These are phyloP conservation scores for Drosophila repletoides DNA, from an alignment of 1,140 invertebrate genomes.

Conservation along the genomic window DNA sequence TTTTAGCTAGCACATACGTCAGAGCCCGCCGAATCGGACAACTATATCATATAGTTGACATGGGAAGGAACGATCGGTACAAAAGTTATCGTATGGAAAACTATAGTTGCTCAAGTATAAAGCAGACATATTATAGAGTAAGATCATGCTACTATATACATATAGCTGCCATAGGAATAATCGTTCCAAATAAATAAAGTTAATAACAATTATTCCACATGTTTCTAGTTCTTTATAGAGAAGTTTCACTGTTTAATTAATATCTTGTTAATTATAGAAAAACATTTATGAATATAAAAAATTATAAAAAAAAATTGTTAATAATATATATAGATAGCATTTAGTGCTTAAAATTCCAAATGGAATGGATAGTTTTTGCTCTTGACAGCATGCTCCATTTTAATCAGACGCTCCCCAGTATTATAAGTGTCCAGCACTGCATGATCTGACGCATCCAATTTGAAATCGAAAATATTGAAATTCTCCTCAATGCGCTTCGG, in stretches of 20 bases:
- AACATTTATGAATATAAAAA: background rate
- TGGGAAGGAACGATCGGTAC: too few species aligned
- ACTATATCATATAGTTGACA: too few species aligned
- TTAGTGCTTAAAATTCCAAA: conserved; percentile 82
- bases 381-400: conserved; percentile 80
- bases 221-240: too few species aligned
- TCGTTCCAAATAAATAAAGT: too few species aligned
- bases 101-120: too few species aligned
- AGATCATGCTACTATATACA: too few species aligned
- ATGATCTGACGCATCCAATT: conserved; percentile 85
- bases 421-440: conserved; percentile 85
- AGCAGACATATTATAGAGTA: too few species aligned
- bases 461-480: conserved; percentile 90
- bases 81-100: too few species aligned
- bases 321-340: background rate
- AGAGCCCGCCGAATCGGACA: too few species aligned
- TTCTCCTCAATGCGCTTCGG: conserved; percentile 90
- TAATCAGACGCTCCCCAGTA: conserved; percentile 79
- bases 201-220: too few species aligned
- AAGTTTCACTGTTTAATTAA: background rate
- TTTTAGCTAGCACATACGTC: too few species aligned
- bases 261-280: background rate
- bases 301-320: background rate
- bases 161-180: too few species aligned
- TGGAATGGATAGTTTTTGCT: conserved; percentile 86